Evolutionary conservation across 2,797 vertebrate species (phyloP), one percentile per base, ranked within the genome.

Genomic region (Okamejei kenojei): DNA sequence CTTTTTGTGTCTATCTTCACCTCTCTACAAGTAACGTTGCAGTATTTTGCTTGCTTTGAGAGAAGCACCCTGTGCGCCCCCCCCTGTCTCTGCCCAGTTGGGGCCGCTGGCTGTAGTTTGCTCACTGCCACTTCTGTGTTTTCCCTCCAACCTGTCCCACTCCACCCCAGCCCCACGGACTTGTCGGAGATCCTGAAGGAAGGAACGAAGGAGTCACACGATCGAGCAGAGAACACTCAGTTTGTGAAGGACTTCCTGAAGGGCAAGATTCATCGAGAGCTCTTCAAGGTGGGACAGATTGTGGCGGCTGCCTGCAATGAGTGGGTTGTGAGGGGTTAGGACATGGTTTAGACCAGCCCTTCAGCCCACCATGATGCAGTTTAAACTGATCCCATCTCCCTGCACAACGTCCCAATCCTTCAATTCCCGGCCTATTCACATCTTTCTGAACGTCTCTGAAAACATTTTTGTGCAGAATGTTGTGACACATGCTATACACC

Each of bases 201-300:
- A 93, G 98, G 98, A 45, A 99, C 99, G 0, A 99, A 98, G 94
- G 98, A 98, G 68, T 97, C 98, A 38, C 99, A 99, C 0, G 97
- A 98, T 94, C 97, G 96, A 93, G 99, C 99, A 0, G 98, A 99
- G 95, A 99, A 98, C 95, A 98, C 98, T 0, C 97, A 97, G 94
- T 99, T 99, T 94, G 99, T 99, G 94, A 99, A 99, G 95, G 98
- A 99, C 94, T 99, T 99, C 94, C 97, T 99, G 93, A 97, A 96
- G 94, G 99, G 99, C 23, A 97, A 96, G 78, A 99, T 99, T 94
- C 96, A 96, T 93, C 97, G 96, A 95, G 98, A 99, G 94, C 97
- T 99, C 15, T 99, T 99, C 94, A 98, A 99, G 98, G 99, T 99
- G 45, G 93, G 93, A 17, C 78, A 73, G 63, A 79, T 58, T 79